Evolutionary conservation across 2,888 invertebrate genomes (phyloP), one percentile per base, ranked within the genome.

Genomic region (Drosophila limbata): DNA sequence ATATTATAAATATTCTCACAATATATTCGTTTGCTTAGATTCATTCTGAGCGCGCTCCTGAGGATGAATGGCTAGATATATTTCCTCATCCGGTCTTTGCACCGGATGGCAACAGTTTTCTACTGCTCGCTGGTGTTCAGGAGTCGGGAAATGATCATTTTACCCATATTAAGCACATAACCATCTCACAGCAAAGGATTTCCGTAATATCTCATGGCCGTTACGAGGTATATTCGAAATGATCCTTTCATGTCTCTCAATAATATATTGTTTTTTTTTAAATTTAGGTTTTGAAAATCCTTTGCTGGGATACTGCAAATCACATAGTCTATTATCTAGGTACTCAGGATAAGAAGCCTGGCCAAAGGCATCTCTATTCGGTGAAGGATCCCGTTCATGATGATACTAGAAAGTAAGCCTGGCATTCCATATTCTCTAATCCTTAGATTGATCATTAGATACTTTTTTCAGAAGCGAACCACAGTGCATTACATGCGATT

Each of bases 131-230:
- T 5, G 95, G 96, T 17, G 96, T 97, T 55, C 96, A 96, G 89
- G 97, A 97, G 90, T 97, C 97, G 50, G 96, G 95, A 47, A 95
- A 95, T 71, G 97, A 97, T 91, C 95, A 96, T 91, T 97, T 95
- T 93, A 97, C 97, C 44, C 97, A 97, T 94, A 97, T 97, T 92
- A 97, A 97, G 90, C 97, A 97, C 91, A 95, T 97, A 76, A 96
- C 96, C 71, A 95, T 97, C 74, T 94, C 96, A 65, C 95, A 96
- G 84, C 96, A 96, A 91, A 94, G 96, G 85, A 96, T 97, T 90
- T 96, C 97, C 9, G 97, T 97, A 51, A 94, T 97, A 77, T 97
- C 97, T 56, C 97, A 97, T 90, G 97, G 97, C 35, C 95, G 95
- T 86, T 96, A 97, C 92, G 97, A 97, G 93, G 97, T 97, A 82